phyloP scores from a whole-genome alignment of 2,113 vertebrate genomes.

The Aldabrachelys gigantea region DNA sequence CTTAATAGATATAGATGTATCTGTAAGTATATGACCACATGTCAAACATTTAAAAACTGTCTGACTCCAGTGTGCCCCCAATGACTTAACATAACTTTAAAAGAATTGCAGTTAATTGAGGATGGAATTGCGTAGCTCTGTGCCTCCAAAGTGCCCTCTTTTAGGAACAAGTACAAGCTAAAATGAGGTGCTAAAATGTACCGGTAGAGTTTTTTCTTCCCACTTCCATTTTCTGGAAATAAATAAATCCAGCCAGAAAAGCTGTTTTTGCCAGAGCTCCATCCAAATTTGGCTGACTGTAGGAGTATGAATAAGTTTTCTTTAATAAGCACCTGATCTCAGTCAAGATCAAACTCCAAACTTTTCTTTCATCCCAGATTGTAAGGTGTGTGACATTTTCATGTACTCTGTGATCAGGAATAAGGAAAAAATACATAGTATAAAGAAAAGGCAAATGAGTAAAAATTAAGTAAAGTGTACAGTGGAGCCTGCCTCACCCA shows the following conservation, averaged over 20 bases:
- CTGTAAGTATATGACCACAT: background rate
- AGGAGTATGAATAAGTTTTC: background rate
- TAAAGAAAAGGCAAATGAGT: background rate
- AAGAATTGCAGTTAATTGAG: background rate
- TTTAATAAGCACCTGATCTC: background rate
- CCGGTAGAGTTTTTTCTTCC: background rate
- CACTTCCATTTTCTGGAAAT: background rate
- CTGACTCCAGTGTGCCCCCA: background rate
- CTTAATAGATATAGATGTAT: background rate
- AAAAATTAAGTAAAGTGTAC: background rate
- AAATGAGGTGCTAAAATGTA: background rate
- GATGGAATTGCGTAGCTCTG: background rate
- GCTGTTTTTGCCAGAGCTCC: background rate
- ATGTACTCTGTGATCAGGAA: background rate
- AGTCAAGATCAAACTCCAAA: background rate
- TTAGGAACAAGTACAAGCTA: background rate
- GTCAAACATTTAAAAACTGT: background rate
- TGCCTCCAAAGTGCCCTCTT: background rate
- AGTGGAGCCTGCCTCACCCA: background rate
- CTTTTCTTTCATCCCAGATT: background rate
- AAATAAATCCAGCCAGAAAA: accelerated
- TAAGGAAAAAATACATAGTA: background rate
- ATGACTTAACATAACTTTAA: background rate
- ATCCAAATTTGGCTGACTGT: background rate
- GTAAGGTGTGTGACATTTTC: background rate